These are phyloP conservation scores for Chionodraco myersi DNA, from an alignment of 2,113 vertebrate species.

Conservation along the genomic window DNA sequence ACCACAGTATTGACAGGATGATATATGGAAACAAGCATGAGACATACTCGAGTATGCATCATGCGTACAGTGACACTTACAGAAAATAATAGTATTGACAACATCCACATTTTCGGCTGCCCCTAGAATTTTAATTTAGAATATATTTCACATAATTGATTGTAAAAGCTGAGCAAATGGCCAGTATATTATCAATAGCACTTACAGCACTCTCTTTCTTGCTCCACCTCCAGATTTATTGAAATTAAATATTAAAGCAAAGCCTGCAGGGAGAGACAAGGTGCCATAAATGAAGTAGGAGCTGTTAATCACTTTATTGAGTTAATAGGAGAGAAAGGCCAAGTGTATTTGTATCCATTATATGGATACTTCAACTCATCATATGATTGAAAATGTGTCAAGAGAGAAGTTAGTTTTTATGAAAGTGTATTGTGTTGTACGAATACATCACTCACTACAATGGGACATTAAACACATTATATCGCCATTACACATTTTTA, in stretches of 20 bases:
- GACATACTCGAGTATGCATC: neutral
- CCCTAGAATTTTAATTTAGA: constrained; percentile 40
- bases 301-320: constrained; percentile 34
- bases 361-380: neutral
- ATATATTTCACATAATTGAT: constrained; percentile 35
- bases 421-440: neutral
- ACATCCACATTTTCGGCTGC: constrained; percentile 5
- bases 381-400: neutral
- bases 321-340: constrained; percentile 32
- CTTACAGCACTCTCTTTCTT: constrained; percentile 13
- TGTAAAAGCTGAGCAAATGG: constrained; percentile 32
- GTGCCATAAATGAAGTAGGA: constrained; percentile 15
- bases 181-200: constrained; percentile 26
- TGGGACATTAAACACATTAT: neutral
- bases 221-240: constrained; percentile 23
- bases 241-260: constrained; percentile 5
- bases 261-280: constrained; percentile 5
- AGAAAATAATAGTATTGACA: neutral
- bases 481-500: neutral
- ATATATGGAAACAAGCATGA: neutral
- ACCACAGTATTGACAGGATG: neutral
- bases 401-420: neutral
- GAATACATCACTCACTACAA: neutral
- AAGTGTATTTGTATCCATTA: constrained; percentile 32
- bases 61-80: constrained; percentile 7